A percentile compares a stretch with the other conserved stretches of the same genome.
Conservation (phyloP, 2,888 invertebrate genomes). For the Caenorhabditis wallacei region DNA sequence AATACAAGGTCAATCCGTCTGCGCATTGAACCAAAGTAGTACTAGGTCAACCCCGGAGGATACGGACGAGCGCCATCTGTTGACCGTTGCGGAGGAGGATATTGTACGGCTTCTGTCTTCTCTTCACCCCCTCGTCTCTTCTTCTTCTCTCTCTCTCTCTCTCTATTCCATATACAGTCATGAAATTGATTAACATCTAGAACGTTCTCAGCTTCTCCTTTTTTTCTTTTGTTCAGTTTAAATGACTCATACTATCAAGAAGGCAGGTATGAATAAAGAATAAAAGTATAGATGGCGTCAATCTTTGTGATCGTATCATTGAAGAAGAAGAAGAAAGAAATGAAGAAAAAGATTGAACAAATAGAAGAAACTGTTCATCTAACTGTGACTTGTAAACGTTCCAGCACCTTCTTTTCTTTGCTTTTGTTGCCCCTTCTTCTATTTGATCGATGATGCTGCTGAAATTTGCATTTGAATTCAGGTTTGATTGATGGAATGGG, state of each 20-base stretch:
- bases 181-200: conserved; percentile 31
- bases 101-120: conserved; percentile 28
- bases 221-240: conserved; percentile 12
- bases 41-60: conserved; percentile 49
- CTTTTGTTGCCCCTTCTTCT: conserved; percentile 12
- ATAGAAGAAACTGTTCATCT: conserved; percentile 29
- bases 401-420: conserved; percentile 38
- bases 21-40: conserved; percentile 51
- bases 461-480: conserved; percentile 51
- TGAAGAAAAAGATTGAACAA: conserved; percentile 12
- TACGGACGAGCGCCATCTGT: conserved; percentile 50
- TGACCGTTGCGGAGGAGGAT: conserved; percentile 22
- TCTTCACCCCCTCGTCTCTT: conserved; percentile 4
- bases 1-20: conserved; percentile 46
- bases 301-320: conserved; percentile 7
- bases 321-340: background rate
- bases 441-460: conserved; percentile 22
- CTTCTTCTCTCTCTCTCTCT: conserved; percentile 9
- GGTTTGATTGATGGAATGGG: conserved; percentile 25
- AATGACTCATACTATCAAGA: conserved; percentile 26
- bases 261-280: conserved; percentile 23
- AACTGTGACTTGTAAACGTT: conserved; percentile 51
- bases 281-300: conserved; percentile 18
- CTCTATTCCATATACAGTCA: conserved; percentile 6
- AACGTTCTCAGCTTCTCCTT: conserved; percentile 27